A percentile compares a stretch with the other conserved stretches of the same genome.
Evolutionary conservation across 2,113 vertebrate genomes (phyloP).

Genomic region (Asarcornis scutulata): DNA sequence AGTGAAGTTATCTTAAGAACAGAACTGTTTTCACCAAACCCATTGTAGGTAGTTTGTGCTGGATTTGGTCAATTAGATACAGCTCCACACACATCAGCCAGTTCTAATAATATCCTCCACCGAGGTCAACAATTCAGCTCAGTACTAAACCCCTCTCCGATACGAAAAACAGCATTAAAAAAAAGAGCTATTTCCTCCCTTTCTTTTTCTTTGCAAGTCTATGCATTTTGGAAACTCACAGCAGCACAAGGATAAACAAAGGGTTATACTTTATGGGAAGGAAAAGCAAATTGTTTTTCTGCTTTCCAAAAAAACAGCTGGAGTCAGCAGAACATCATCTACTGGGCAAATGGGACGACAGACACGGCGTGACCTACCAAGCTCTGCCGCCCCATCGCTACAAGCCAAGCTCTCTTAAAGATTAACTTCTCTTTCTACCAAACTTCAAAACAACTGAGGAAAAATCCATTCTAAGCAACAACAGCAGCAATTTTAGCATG

Average conservation of each 20-base stretch:
- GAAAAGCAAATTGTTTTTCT: constrained; percentile 70
- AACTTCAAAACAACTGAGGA: constrained; percentile 73
- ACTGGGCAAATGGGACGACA: constrained; percentile 41
- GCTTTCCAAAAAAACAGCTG: constrained; percentile 65
- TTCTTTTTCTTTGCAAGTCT: constrained; percentile 53
- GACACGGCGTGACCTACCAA: constrained; percentile 64
- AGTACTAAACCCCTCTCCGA: background rate
- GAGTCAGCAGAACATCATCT: constrained; percentile 74
- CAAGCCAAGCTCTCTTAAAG: constrained; percentile 77
- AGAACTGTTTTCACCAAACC: background rate
- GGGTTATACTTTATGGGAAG: constrained; percentile 63
- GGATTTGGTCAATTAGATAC: background rate
- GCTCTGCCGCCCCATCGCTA: constrained; percentile 74
- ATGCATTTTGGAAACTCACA: constrained; percentile 48
- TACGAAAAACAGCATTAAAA: background rate
- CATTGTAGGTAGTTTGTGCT: background rate
- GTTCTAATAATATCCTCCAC: constrained; percentile 25
- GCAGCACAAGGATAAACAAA: constrained; percentile 72
- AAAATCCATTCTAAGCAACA: constrained; percentile 56
- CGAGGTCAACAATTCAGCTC: constrained; percentile 33
- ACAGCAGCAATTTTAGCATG: constrained; percentile 39
- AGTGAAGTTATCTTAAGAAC: background rate
- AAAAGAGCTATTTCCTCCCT: constrained; percentile 53
- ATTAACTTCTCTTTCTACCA: constrained; percentile 80
- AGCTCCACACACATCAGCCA: background rate